Evolutionary conservation across 2,888 invertebrate species (phyloP).

Genomic region (Drymonia ruficornis): DNA sequence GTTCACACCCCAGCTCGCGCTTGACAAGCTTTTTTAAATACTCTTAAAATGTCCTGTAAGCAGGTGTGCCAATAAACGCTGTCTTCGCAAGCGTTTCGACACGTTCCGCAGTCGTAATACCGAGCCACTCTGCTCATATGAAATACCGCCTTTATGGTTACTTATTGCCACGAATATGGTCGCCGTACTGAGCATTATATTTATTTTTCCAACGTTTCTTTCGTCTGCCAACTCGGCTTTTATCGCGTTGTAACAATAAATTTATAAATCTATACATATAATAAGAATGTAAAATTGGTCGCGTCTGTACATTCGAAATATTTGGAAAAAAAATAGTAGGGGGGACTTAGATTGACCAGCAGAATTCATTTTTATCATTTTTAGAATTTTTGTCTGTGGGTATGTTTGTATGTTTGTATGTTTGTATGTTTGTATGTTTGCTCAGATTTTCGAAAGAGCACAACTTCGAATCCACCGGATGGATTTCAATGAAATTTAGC

Average conservation of each 20-base stretch:
- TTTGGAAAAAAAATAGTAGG: too few species aligned
- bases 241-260: conserved; percentile 56
- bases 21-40: conserved; percentile 47
- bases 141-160: conserved; percentile 75
- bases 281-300: too few species aligned
- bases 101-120: conserved; percentile 71
- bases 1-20: conserved; percentile 6
- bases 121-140: conserved; percentile 68
- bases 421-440: too few species aligned
- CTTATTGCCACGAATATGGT: conserved; percentile 69
- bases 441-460: too few species aligned
- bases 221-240: conserved; percentile 46
- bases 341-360: too few species aligned
- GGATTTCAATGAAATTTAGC: too few species aligned
- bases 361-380: too few species aligned
- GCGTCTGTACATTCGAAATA: too few species aligned
- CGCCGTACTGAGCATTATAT: conserved; percentile 56
- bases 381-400: too few species aligned
- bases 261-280: too few species aligned
- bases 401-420: too few species aligned
- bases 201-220: conserved; percentile 52
- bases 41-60: conserved; percentile 52
- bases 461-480: too few species aligned
- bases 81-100: conserved; percentile 63
- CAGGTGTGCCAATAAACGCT: conserved; percentile 72